These are phyloP conservation scores for Volucella bombylans DNA, from an alignment of 2,888 invertebrate species.

Conservation along the genomic window DNA sequence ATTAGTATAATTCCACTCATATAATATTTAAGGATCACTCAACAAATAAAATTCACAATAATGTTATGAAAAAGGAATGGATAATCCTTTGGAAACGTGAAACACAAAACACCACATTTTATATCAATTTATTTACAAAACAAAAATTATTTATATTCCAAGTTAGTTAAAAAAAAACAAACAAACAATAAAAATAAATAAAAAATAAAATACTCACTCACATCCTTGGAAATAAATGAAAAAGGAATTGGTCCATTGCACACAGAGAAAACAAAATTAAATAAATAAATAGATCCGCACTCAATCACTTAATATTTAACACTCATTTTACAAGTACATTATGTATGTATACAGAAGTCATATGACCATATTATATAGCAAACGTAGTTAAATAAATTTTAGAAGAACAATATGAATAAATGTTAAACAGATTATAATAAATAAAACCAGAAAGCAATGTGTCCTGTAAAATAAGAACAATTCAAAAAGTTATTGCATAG, in stretches of 20 bases:
- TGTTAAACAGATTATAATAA: constrained; percentile 70
- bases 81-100: constrained; percentile 25
- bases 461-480: constrained; percentile 47
- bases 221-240: constrained; percentile 37
- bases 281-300: constrained; percentile 34
- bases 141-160: constrained; percentile 19
- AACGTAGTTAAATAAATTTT: constrained; percentile 69
- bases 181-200: neutral
- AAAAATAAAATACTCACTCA: neutral
- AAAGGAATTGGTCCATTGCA: constrained; percentile 65
- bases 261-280: constrained; percentile 31
- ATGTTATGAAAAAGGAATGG: constrained; percentile 40
- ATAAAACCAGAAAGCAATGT: constrained; percentile 46
- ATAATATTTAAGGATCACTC: constrained; percentile 50
- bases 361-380: constrained; percentile 23
- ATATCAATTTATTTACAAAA: constrained; percentile 56
- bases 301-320: constrained; percentile 29
- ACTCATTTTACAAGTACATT: constrained; percentile 34
- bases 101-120: constrained; percentile 70
- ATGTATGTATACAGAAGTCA: constrained; percentile 23
- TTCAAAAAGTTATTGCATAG: constrained; percentile 43
- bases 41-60: constrained; percentile 56
- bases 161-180: neutral
- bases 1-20: neutral
- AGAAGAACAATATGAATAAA: constrained; percentile 71